Evolutionary conservation across 1,140 invertebrate genomes (phyloP), one percentile per base, ranked within the genome.

Genomic region (Acromyrmex heyeri): DNA sequence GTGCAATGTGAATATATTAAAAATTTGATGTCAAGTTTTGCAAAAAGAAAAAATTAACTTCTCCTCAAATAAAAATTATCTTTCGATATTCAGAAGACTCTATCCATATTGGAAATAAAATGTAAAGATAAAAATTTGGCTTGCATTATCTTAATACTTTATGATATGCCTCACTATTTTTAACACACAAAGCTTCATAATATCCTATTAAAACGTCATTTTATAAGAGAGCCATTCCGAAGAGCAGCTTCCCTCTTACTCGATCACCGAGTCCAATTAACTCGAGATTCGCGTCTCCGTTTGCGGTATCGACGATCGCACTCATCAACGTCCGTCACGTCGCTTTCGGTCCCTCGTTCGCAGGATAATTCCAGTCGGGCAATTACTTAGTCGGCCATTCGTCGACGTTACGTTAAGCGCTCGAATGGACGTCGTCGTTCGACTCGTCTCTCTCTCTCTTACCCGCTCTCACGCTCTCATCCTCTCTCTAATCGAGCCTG

Each of bases 311-410:
- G 62, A n/a, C 77, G 30, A 81, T 81, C 48, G 64, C 64, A 70
- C 77, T 81, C 64, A 70, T 81, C 77, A 81, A 81, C 77, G 77
- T 81, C 64, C 48, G 77, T 70, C 77, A 57, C 48, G 62, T 67
- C 48, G 62, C 64, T 79, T 69, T 79, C 77, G 62, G 77, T 81
- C 77, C 77, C 64, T 70, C 77, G 77, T 81, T 81, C 77, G 77
- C 77, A 81, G 77, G 77, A 81, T 81, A 81, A 81, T 81, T 81
- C 77, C 77, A 81, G 64, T 50, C 64, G 48, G 64, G 77, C 77
- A 81, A 81, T 81, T 81, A 81, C 77, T 81, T 81, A 81, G 77
- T 70, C 53, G 77, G 64, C 48, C 64, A 70, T 81, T 38, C 48
- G 64, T 81, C 77, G 77, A 70, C 48, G 64, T 69, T 27, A 78